Evolutionary conservation across 2,888 invertebrate genomes (phyloP).

Genomic region (Neoscelio sp.): DNA sequence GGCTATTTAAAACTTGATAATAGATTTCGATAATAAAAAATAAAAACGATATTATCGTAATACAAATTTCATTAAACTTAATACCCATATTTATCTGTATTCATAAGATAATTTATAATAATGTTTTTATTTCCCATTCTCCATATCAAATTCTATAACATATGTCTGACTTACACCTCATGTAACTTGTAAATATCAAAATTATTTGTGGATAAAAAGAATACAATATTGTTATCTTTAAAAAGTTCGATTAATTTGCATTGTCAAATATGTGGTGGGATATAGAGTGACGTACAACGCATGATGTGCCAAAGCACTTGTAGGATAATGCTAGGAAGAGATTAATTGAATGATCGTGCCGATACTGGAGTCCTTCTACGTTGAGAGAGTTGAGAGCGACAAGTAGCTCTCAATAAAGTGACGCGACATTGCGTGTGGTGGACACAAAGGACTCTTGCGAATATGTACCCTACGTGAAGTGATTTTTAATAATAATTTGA

Average conservation of each 20-base stretch:
- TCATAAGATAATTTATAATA: too few species aligned
- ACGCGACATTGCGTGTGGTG: slow-evolving; percentile 78
- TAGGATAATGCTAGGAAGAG: slow-evolving; percentile 68
- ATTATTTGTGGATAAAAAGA: too few species aligned
- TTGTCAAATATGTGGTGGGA: slow-evolving; percentile 5
- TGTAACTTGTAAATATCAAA: too few species aligned
- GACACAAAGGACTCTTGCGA: slow-evolving; percentile 78
- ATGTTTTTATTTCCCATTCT: too few species aligned
- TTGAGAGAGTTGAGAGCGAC: slow-evolving; percentile 75
- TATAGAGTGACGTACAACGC: slow-evolving; percentile 11
- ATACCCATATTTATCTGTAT: too few species aligned
- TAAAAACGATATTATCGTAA: too few species aligned
- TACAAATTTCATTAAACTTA: too few species aligned
- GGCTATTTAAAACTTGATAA: too few species aligned
- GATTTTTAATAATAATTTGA: slow-evolving; percentile 2
- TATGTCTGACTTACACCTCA: too few species aligned
- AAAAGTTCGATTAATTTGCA: background rate
- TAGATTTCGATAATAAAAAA: too few species aligned
- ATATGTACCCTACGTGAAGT: slow-evolving; percentile 25
- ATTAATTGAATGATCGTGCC: slow-evolving; percentile 74
- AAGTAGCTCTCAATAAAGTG: slow-evolving; percentile 79
- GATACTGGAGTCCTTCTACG: slow-evolving; percentile 44
- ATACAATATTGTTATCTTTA: background rate
- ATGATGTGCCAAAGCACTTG: slow-evolving; percentile 28
- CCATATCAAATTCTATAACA: too few species aligned